A percentile compares a stretch with the other conserved stretches of the same genome.
These are phyloP conservation scores for Acanthoscelides obtectus DNA, from an alignment of 2,888 invertebrate genomes.

Conservation along the genomic window DNA sequence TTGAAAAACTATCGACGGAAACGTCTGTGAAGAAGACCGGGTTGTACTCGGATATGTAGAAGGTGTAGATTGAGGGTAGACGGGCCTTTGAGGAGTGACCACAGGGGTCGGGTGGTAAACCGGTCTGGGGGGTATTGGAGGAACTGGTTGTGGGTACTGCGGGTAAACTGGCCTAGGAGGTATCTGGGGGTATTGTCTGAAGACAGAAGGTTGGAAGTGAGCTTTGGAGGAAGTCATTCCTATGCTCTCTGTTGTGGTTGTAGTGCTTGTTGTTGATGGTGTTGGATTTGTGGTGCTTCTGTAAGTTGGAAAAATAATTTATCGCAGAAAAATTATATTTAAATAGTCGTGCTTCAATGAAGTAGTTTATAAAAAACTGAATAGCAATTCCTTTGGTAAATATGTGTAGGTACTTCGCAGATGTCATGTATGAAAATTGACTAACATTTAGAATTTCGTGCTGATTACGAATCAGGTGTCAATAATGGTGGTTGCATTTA, in stretches of 20 bases:
- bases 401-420: too few species aligned
- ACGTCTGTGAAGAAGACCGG: not conserved
- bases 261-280: not conserved
- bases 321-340: too few species aligned
- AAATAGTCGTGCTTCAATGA: too few species aligned
- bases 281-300: conserved; percentile 4
- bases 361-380: too few species aligned
- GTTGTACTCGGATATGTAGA: not conserved
- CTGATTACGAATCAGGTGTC: too few species aligned
- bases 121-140: not conserved
- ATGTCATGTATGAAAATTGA: too few species aligned
- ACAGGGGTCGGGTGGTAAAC: not conserved
- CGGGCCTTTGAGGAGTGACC: not conserved
- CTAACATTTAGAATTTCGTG: too few species aligned
- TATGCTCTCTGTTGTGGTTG: not conserved
- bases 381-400: too few species aligned
- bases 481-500: too few species aligned
- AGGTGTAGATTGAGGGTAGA: not conserved
- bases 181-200: not conserved
- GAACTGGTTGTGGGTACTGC: conserved; percentile 2
- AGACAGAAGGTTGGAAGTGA: not conserved
- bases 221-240: not conserved
- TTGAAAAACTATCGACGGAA: conserved; percentile 4
- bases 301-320: not conserved
- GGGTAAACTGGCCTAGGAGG: not conserved